Evolutionary conservation across 2,113 vertebrate genomes (phyloP).

Genomic region (Amia ocellicauda): DNA sequence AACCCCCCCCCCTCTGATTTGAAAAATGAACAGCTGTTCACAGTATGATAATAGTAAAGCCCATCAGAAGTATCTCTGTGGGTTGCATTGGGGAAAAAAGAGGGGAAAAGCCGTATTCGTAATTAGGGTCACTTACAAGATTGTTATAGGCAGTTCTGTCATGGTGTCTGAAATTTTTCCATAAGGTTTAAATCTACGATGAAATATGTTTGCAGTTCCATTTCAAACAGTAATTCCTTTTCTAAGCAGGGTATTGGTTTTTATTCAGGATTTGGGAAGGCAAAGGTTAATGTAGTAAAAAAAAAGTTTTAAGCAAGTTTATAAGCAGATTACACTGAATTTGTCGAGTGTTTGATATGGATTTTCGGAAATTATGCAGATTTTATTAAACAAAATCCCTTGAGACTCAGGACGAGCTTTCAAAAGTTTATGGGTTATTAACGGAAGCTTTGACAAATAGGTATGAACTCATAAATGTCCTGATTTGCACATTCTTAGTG

Average conservation of each 20-base stretch:
- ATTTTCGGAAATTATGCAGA: constrained; percentile 18
- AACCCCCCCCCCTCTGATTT: too few species aligned
- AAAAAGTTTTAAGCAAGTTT: constrained; percentile 15
- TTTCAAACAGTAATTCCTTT: background rate
- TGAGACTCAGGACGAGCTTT: constrained; percentile 1
- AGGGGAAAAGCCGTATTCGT: too few species aligned
- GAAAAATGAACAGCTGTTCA: too few species aligned
- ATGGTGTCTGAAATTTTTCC: too few species aligned
- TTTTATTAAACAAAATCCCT: background rate
- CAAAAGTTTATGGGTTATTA: background rate
- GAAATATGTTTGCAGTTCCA: background rate
- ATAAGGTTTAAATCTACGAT: background rate
- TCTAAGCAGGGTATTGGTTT: background rate
- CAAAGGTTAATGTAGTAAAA: constrained; percentile 23
- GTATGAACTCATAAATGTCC: background rate
- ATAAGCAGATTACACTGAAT: constrained; percentile 29
- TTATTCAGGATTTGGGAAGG: constrained; percentile 1
- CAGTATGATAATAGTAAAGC: too few species aligned
- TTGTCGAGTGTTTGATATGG: constrained; percentile 16
- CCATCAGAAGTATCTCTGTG: too few species aligned
- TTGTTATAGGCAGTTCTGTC: too few species aligned
- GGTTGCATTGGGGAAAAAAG: too few species aligned
- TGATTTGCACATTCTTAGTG: background rate
- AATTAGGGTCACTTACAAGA: too few species aligned
- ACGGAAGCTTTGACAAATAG: background rate